These are phyloP conservation scores for Montipora cactus DNA, from an alignment of 64 coral and sea anemone genomes.

Conservation along the genomic window DNA sequence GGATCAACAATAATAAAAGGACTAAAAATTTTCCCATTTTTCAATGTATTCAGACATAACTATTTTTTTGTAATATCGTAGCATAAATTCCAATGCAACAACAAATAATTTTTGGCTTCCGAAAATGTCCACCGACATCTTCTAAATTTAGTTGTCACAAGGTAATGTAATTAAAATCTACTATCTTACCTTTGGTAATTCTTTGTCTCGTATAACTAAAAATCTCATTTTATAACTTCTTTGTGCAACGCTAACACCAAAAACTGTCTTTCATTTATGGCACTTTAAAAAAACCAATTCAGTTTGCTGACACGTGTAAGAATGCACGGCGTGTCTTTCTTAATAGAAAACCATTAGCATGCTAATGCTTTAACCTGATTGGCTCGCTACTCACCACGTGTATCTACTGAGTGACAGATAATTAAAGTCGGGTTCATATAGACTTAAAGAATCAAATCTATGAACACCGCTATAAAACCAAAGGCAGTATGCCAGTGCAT, in stretches of 20 bases:
- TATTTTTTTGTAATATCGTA: not conserved
- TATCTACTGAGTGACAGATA: too few relatives aligned
- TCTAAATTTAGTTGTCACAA: not conserved
- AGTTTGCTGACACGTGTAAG: not conserved
- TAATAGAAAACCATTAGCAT: too few relatives aligned
- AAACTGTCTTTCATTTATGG: not conserved
- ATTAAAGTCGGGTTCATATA: too few relatives aligned
- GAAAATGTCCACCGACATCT: not conserved
- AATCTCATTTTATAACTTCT: not conserved
- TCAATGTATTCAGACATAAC: not conserved
- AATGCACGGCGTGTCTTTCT: too few relatives aligned
- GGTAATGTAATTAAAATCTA: not conserved
- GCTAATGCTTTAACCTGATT: too few relatives aligned
- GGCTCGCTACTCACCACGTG: too few relatives aligned
- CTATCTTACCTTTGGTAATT: not conserved
- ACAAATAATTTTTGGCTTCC: not conserved
- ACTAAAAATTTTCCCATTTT: not conserved
- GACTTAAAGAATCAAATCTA: too few relatives aligned
- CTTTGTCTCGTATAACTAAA: not conserved
- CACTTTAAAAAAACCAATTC: not conserved
- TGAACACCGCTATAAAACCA: too few relatives aligned
- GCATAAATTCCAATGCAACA: not conserved
- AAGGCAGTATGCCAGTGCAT: too few relatives aligned
- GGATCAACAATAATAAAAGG: not conserved
- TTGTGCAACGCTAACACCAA: not conserved